Conservation (phyloP, 2,888 invertebrate genomes). For the Proisotoma minuta region DNA sequence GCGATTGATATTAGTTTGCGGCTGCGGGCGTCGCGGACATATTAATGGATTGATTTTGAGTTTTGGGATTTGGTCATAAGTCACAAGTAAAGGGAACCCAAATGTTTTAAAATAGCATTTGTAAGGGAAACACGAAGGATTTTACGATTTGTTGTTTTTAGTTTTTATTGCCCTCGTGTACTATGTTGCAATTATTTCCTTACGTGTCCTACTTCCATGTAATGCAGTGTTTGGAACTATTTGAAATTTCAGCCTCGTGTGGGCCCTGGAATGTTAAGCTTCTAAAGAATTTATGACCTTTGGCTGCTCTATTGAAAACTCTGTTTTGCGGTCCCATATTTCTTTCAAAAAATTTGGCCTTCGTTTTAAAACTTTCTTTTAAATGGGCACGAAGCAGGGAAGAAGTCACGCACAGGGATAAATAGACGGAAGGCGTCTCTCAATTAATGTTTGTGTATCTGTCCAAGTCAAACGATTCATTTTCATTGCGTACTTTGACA, state of each 20-base stretch:
- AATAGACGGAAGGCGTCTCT: neutral
- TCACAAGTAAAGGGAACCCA: neutral
- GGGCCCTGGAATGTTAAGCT: neutral
- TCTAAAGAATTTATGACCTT: neutral
- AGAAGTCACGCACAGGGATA: neutral
- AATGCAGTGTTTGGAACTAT: no score
- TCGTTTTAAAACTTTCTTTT: neutral
- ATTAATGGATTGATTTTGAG: neutral
- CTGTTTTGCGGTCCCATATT: neutral
- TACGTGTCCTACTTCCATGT: no score
- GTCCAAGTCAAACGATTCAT: conserved; percentile 19
- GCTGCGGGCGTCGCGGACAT: neutral
- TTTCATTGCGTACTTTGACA: conserved; percentile 26
- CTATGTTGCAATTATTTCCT: no score
- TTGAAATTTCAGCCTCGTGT: no score
- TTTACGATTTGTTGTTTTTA: neutral
- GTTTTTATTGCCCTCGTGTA: neutral
- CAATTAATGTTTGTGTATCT: conserved; percentile 6
- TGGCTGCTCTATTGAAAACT: neutral
- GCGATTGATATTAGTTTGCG: neutral
- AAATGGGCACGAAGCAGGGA: neutral
- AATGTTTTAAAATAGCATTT: neutral
- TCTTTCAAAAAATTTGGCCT: neutral
- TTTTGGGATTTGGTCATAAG: neutral
- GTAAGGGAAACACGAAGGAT: neutral